Conservation (phyloP, 2,888 invertebrate species). For the Rosalia funebris region DNA sequence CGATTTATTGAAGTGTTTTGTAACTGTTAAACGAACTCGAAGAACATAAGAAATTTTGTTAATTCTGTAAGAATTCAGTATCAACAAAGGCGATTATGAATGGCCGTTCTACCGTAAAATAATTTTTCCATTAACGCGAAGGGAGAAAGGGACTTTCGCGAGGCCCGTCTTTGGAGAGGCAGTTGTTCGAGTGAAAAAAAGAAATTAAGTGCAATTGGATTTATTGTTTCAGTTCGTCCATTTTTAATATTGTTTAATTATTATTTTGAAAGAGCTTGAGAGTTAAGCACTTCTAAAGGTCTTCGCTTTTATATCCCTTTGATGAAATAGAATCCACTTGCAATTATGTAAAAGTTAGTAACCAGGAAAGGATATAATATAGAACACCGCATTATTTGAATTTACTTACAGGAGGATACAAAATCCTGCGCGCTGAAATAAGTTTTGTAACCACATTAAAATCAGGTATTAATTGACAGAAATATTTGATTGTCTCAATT, state of each 20-base stretch:
- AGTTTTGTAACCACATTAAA: too few species aligned
- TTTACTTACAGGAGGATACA: too few species aligned
- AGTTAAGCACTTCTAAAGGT: too few species aligned
- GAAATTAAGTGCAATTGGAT: neutral
- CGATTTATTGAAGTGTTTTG: slow-evolving; percentile 38
- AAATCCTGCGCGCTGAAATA: too few species aligned
- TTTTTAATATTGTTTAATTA: neutral
- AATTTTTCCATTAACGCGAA: slow-evolving; percentile 3
- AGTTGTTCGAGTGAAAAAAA: neutral
- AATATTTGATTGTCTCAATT: too few species aligned
- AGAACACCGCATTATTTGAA: too few species aligned
- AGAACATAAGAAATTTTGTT: slow-evolving; percentile 26
- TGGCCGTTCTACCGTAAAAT: slow-evolving; percentile 6
- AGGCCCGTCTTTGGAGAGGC: neutral
- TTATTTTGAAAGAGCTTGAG: too few species aligned
- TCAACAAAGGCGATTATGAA: slow-evolving; percentile 10
- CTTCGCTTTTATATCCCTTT: too few species aligned
- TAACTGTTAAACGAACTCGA: slow-evolving; percentile 42
- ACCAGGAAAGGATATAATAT: too few species aligned
- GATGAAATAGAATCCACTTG: too few species aligned
- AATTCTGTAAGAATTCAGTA: slow-evolving; percentile 1
- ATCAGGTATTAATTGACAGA: too few species aligned
- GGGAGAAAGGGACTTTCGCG: neutral
- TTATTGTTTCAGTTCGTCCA: neutral
- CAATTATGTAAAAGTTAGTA: too few species aligned